Evolutionary conservation across 2,113 vertebrate species (phyloP), one percentile per base, ranked within the genome.

Genomic region (Zosterops lateralis): DNA sequence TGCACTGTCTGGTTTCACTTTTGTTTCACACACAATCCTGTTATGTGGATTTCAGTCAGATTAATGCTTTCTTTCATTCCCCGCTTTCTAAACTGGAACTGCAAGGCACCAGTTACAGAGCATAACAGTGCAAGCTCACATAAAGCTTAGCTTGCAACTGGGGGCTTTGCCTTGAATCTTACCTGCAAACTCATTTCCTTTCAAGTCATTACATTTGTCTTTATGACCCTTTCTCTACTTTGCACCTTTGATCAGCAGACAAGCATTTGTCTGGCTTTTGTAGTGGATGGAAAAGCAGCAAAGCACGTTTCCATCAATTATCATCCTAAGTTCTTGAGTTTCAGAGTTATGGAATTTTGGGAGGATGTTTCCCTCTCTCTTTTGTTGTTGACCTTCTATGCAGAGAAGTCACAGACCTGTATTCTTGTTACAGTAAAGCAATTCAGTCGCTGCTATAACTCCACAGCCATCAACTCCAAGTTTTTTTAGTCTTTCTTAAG

Each of bases 1-100:
- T 89, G 57, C 58, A 25, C 84, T 79, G 38, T 78, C 95, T 71
- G 62, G 84, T 94, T 90, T 96, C 89, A 90, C 87, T 96, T 92
- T 92, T 70, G 77, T 95, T 95, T 90, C 10, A 7, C 87, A 62
- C 92, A 96, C 67, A 96, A 88, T 92, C 93, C 90, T 95, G 90
- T 95, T 86, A 82, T 17, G 29, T 50, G 90, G 92, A 70, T 97
- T 89, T 89, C 83, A 90, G 86, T 84, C 87, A 94, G 87, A 84
- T 88, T 73, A 96, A 81, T 91, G 89, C 85, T 86, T 91, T 50
- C 61, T 74, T 93, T 96, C 84, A 73, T 74, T 91, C 75, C 65
- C 79, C 5, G 2, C 73, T 89, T 79, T 81, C 71, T 70, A 85
- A 93, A 88, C 92, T 87, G 74, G 66, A 89, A 83, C 81, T 47